phyloP scores from a whole-genome alignment of 1,140 invertebrate genomes.

The Lordiphosa stackelbergi region DNA sequence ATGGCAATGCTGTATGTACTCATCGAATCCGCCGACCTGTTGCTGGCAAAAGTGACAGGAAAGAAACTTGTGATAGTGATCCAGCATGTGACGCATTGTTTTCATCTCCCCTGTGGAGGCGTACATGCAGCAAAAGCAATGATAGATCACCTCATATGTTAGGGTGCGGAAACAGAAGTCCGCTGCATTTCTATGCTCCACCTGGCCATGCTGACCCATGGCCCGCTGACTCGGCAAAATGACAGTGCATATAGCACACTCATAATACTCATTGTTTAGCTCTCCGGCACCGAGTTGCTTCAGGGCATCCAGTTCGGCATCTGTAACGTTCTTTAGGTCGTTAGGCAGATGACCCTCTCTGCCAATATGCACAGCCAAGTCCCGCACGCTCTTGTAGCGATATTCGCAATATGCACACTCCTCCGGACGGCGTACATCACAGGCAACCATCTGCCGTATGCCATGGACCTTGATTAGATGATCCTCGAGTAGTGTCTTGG shows the following conservation, averaged over 20 bases:
- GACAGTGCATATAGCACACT: conserved; percentile 42
- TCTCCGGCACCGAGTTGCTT: conserved; percentile 2
- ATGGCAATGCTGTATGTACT: conserved; percentile 52
- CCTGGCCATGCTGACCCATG: conserved; percentile 32
- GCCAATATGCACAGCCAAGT: conserved; percentile 27
- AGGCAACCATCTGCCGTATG: conserved; percentile 23
- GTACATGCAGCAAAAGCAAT: conserved; percentile 48
- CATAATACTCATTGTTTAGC: conserved; percentile 31
- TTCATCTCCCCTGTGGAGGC: conserved; percentile 28
- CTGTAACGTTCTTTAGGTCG: conserved; percentile 45
- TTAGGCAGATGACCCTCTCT: conserved; percentile 27
- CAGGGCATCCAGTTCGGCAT: conserved; percentile 18
- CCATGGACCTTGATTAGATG: conserved; percentile 25
- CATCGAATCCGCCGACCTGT: conserved; percentile 24
- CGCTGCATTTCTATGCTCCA: conserved; percentile 22
- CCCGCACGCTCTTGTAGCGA: conserved; percentile 3
- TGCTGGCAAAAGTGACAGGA: conserved; percentile 27
- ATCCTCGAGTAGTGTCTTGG: conserved; percentile 29
- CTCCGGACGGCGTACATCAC: conserved; percentile 20
- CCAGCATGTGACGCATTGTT: conserved; percentile 43
- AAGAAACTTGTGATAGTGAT: conserved; percentile 38
- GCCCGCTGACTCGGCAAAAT: conserved; percentile 39
- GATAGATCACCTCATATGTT: conserved; percentile 21
- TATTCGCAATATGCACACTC: conserved; percentile 51
- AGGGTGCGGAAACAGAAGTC: conserved; percentile 42